Evolutionary conservation across 2,888 invertebrate species (phyloP).

Genomic region (Octonoba sinensis): DNA sequence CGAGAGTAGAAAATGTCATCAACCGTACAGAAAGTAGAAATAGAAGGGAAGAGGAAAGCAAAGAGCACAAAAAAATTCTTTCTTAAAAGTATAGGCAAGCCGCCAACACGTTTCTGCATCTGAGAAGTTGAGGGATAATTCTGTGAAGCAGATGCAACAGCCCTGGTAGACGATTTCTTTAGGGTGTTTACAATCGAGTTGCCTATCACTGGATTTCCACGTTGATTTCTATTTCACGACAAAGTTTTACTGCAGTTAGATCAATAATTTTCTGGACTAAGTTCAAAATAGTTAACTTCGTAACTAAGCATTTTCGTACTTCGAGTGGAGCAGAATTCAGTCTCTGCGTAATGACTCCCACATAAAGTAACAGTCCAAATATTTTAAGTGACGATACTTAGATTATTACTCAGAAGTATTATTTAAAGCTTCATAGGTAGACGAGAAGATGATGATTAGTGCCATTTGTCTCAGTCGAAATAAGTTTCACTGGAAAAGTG

Average conservation of each 20-base stretch:
- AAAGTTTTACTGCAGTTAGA: slow-evolving; percentile 28
- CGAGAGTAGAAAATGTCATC: slow-evolving; percentile 53
- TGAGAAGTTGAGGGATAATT: slow-evolving; percentile 16
- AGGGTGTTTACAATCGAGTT: background rate
- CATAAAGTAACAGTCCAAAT: too few species aligned
- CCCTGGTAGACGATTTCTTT: background rate
- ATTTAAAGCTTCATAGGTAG: too few species aligned
- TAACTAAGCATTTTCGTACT: background rate
- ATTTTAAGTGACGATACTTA: too few species aligned
- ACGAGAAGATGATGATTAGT: too few species aligned
- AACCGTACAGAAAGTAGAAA: slow-evolving; percentile 51
- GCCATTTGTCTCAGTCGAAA: too few species aligned
- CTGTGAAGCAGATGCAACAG: slow-evolving; percentile 36
- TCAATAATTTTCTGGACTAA: slow-evolving; percentile 33
- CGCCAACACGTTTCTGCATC: slow-evolving; percentile 34
- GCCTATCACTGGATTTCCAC: too few species aligned
- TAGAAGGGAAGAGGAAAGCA: slow-evolving; percentile 21
- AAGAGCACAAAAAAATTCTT: slow-evolving; percentile 23
- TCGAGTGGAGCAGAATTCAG: too few species aligned
- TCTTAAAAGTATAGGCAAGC: slow-evolving; percentile 32
- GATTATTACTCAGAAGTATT: too few species aligned
- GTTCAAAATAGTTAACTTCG: slow-evolving; percentile 29
- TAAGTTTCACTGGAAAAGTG: too few species aligned
- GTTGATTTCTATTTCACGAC: too few species aligned
- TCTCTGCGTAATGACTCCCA: too few species aligned